Evolutionary conservation across 2,113 vertebrate genomes (phyloP).

Genomic region (Proterorhinus semilunaris): DNA sequence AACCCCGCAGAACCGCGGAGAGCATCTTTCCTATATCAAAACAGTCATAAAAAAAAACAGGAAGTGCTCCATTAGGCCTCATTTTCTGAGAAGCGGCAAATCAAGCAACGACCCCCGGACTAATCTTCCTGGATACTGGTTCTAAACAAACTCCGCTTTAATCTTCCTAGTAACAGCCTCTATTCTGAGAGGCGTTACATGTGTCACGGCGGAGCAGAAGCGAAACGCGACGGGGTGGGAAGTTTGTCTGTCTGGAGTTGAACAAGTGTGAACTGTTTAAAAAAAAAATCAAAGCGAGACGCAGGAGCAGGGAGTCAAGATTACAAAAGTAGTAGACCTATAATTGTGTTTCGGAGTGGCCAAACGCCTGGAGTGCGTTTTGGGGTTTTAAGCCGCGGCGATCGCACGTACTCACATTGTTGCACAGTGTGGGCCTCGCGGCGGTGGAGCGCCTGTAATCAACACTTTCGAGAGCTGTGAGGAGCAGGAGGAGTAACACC

Average conservation of each 20-base stretch:
- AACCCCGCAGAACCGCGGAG: background rate
- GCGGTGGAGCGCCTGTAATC: constrained; percentile 64
- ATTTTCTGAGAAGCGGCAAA: background rate
- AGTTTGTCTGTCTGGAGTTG: constrained; percentile 49
- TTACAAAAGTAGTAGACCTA: background rate
- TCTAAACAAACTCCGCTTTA: background rate
- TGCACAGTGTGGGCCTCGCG: constrained; percentile 10
- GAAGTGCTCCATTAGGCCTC: background rate
- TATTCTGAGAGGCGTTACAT: constrained; percentile 53
- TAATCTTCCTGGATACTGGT: constrained; percentile 36
- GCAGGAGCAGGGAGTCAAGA: background rate
- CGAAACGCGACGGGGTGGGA: constrained; percentile 29
- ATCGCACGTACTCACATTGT: constrained; percentile 6
- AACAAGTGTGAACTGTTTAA: constrained; percentile 53
- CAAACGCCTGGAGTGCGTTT: background rate
- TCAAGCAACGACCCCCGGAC: background rate
- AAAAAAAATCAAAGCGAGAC: constrained; percentile 43
- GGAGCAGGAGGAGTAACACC: constrained; percentile 56
- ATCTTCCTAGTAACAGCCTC: constrained; percentile 66
- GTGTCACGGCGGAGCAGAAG: constrained; percentile 23
- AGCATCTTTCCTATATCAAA: background rate
- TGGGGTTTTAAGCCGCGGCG: background rate
- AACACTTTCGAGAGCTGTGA: constrained; percentile 65
- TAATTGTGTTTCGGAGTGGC: too few species aligned
- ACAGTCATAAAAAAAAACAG: background rate